Evolutionary conservation across 1,140 invertebrate species (phyloP).

Genomic region (Rhizoglyphus robini): DNA sequence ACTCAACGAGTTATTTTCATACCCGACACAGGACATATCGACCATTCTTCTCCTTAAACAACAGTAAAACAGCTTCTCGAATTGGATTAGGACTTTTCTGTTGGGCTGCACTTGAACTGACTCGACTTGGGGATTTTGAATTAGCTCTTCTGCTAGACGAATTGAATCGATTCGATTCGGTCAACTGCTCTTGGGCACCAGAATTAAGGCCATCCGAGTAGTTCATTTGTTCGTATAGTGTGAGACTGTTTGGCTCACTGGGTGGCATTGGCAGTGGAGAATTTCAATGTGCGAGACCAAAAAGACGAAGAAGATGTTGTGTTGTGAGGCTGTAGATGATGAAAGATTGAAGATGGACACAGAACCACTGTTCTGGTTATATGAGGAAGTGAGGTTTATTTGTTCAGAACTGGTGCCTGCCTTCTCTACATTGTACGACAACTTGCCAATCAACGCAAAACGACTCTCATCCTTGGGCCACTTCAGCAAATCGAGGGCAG

Average conservation of each 20-base stretch:
- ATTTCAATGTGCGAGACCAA: conserved; percentile 55
- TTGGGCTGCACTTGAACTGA: neutral
- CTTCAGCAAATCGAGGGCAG: conserved; percentile 77
- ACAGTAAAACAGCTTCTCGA: conserved; percentile 66
- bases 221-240: neutral
- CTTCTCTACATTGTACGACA: conserved; percentile 70
- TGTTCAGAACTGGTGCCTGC: conserved; percentile 31
- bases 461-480: conserved; percentile 74
- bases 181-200: neutral
- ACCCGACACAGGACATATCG: conserved; percentile 66
- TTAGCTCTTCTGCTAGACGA: neutral
- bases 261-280: conserved; percentile 61
- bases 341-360: neutral
- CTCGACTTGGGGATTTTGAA: conserved; percentile 23
- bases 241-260: neutral
- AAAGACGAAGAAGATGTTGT: conserved; percentile 57
- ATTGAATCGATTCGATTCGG: neutral
- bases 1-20: conserved; percentile 11
- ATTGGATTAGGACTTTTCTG: conserved; percentile 40
- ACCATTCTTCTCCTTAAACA: conserved; percentile 78
- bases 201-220: neutral
- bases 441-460: conserved; percentile 69
- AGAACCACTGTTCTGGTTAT: neutral
- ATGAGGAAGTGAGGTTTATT: neutral
- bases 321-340: neutral